Percentiles rank a stretch among this genome's conserved stretches.
phyloP scores from a whole-genome alignment of 2,797 vertebrate genomes.

The Siniperca undulata region DNA sequence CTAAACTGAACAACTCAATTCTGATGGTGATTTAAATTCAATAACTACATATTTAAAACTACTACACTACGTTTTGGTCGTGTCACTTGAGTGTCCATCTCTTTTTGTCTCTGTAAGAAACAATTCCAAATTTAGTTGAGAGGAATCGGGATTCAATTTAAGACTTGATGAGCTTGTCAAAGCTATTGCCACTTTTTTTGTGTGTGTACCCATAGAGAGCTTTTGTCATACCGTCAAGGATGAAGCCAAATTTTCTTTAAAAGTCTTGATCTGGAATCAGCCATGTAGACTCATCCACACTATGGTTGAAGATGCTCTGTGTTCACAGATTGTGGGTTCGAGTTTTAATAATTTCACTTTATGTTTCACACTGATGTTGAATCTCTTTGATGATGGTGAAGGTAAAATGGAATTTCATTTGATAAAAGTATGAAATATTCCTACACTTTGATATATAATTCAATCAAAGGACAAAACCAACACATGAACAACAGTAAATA shows the following conservation, averaged over 20 bases:
- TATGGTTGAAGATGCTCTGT: not conserved
- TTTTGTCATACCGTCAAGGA: slow-evolving; percentile 11
- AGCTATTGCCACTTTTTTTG: not conserved
- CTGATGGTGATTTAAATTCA: not conserved
- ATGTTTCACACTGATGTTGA: slow-evolving; percentile 17
- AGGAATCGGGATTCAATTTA: not conserved
- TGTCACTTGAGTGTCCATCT: not conserved
- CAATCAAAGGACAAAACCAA: slow-evolving; percentile 18
- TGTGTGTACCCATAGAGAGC: not conserved
- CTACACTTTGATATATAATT: slow-evolving; percentile 29
- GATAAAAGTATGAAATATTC: slow-evolving; percentile 22
- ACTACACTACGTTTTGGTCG: no score
- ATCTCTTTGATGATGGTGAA: slow-evolving; percentile 26
- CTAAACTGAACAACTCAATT: not conserved
- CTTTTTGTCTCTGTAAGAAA: not conserved
- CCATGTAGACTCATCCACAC: not conserved
- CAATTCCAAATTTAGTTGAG: not conserved
- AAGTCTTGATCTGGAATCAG: slow-evolving; percentile 1
- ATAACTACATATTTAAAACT: not conserved
- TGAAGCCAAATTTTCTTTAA: slow-evolving; percentile 10
- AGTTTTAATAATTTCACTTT: not conserved
- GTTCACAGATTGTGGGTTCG: not conserved
- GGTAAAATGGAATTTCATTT: slow-evolving; percentile 29
- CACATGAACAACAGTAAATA: slow-evolving; percentile 5
- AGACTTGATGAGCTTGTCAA: slow-evolving; percentile 15